Evolutionary conservation across 1,140 invertebrate genomes (phyloP).

Genomic region (Temnothorax longispinosus): DNA sequence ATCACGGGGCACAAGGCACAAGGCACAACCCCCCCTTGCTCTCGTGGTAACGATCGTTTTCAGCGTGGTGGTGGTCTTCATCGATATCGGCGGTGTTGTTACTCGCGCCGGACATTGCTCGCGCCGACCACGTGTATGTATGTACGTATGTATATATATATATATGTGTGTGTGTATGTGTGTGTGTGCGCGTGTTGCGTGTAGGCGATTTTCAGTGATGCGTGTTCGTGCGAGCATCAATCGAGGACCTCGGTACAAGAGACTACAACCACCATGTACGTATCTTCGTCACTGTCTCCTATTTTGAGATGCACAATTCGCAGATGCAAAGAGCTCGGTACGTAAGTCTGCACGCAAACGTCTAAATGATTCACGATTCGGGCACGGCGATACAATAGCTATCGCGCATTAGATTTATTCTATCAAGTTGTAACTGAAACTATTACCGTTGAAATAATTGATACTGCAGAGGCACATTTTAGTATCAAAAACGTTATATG

Average conservation of each 20-base stretch:
- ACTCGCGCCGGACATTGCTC: slow-evolving; percentile 34
- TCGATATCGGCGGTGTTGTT: slow-evolving; percentile 47
- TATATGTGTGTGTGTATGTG: background rate
- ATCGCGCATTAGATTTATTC: background rate
- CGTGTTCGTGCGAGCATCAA: slow-evolving; percentile 51
- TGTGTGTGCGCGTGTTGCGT: background rate
- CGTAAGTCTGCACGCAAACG: background rate
- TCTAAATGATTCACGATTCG: background rate
- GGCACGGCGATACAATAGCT: background rate
- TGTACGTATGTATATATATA: background rate
- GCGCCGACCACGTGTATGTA: background rate
- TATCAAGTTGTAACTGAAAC: background rate
- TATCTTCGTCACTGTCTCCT: slow-evolving; percentile 28
- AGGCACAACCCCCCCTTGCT: background rate
- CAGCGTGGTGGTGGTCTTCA: background rate
- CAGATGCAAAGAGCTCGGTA: background rate
- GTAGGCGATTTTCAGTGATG: slow-evolving; percentile 43
- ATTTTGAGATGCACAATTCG: slow-evolving; percentile 2
- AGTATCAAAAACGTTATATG: background rate
- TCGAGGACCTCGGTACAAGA: slow-evolving; percentile 37
- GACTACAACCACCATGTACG: slow-evolving; percentile 10
- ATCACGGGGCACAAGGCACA: background rate
- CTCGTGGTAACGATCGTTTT: background rate
- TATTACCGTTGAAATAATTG: background rate
- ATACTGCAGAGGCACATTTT: no score